Conservation (phyloP, 2,113 vertebrate species). For the Hippocampus mohnikei region DNA sequence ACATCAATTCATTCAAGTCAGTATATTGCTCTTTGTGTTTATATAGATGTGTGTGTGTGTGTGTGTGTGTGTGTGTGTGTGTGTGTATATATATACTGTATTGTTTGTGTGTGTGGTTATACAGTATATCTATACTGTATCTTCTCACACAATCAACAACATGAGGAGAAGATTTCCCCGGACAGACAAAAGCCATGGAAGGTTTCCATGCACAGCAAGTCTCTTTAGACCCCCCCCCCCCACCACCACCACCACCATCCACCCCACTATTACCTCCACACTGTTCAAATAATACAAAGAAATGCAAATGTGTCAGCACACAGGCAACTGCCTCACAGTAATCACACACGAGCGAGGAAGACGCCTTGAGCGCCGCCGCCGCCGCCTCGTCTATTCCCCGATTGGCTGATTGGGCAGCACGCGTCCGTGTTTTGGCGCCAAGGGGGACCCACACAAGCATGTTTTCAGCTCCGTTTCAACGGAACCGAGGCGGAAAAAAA, state of each 20-base stretch:
- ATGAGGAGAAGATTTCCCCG: conserved; percentile 41
- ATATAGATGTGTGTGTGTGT: not conserved
- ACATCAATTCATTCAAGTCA: conserved; percentile 74
- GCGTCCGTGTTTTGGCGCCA: not conserved
- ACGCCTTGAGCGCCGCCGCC: conserved; percentile 43
- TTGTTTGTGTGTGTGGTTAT: not conserved
- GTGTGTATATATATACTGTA: too few relatives aligned
- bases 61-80: too few relatives aligned
- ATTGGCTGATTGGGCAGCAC: conserved; percentile 59
- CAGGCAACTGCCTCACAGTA: conserved; percentile 55
- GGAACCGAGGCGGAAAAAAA: not conserved
- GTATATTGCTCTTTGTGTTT: conserved; percentile 31
- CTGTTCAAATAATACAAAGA: conserved; percentile 15
- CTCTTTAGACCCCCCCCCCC: not conserved
- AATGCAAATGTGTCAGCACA: conserved; percentile 40
- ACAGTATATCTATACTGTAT: not conserved
- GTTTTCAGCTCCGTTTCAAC: conserved; percentile 4
- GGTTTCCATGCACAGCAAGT: conserved; percentile 44
- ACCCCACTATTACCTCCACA: not conserved
- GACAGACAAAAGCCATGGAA: conserved; percentile 43
- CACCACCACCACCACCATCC: too few relatives aligned
- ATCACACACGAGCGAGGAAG: conserved; percentile 63
- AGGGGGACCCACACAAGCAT: conserved; percentile 14
- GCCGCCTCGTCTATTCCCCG: conserved; percentile 55
- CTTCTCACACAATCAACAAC: conserved; percentile 67